A percentile compares a stretch with the other conserved stretches of the same genome.
Conservation (phyloP, 2,113 vertebrate species). For the Sula dactylatra region DNA sequence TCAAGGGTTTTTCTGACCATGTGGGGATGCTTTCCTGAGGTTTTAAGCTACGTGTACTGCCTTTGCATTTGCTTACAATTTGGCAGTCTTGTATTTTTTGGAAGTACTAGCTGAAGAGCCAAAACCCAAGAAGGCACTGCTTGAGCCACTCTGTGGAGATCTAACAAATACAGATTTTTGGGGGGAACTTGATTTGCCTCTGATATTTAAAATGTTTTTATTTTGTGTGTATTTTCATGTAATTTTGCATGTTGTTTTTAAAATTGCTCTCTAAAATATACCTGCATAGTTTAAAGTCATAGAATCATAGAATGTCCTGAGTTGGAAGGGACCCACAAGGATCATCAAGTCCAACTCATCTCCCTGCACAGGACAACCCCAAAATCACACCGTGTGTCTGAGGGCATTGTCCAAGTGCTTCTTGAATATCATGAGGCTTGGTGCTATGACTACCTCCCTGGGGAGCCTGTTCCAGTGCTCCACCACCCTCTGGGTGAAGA, state of each 20-base stretch:
- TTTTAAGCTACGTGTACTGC: not conserved
- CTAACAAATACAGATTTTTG: not conserved
- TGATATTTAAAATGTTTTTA: not conserved
- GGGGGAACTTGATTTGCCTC: not conserved
- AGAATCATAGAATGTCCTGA: too few species aligned
- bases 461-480: too few species aligned
- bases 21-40: not conserved
- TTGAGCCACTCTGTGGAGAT: not conserved
- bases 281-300: not conserved
- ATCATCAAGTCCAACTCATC: too few species aligned
- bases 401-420: too few species aligned
- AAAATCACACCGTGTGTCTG: too few species aligned
- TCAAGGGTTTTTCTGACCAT: not conserved
- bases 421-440: too few species aligned
- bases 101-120: not conserved
- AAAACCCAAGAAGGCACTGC: not conserved
- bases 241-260: not conserved
- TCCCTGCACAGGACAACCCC: too few species aligned
- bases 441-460: too few species aligned
- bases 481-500: too few species aligned
- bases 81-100: not conserved
- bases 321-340: too few species aligned
- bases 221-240: not conserved
- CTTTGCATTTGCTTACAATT: not conserved
- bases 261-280: not conserved